phyloP scores from a whole-genome alignment of 2,797 vertebrate genomes.

The Allenopithecus nigroviridis region DNA sequence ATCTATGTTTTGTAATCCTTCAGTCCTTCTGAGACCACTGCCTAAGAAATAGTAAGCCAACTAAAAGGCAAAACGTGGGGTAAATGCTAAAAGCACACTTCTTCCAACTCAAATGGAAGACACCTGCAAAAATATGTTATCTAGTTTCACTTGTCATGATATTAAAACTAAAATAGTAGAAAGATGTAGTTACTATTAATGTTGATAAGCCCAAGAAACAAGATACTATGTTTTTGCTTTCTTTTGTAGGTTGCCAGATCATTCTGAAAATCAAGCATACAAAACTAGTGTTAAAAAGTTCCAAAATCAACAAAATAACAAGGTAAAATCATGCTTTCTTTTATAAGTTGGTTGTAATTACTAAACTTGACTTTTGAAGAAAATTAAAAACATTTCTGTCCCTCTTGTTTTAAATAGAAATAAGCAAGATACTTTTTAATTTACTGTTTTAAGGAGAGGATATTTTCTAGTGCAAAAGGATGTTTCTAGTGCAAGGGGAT shows the following conservation, averaged over 20 bases:
- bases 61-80: slow-evolving; percentile 85
- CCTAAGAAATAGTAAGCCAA: slow-evolving; percentile 83
- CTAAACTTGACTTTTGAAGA: slow-evolving; percentile 8
- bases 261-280: slow-evolving; percentile 86
- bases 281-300: slow-evolving; percentile 85
- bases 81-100: slow-evolving; percentile 86
- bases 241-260: slow-evolving; percentile 87
- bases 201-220: slow-evolving; percentile 33
- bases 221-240: slow-evolving; percentile 13
- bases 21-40: slow-evolving; percentile 83
- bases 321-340: slow-evolving; percentile 50
- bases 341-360: neutral
- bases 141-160: neutral
- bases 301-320: slow-evolving; percentile 81
- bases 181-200: neutral
- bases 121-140: neutral
- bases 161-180: slow-evolving; percentile 6
- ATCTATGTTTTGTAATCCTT: slow-evolving; percentile 87
- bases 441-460: neutral
- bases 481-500: neutral
- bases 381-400: slow-evolving; percentile 58
- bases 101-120: neutral
- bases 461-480: neutral
- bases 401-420: neutral
- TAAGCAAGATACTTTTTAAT: neutral